Conservation (phyloP, 2,797 vertebrate species). For the Remorina albescens region DNA sequence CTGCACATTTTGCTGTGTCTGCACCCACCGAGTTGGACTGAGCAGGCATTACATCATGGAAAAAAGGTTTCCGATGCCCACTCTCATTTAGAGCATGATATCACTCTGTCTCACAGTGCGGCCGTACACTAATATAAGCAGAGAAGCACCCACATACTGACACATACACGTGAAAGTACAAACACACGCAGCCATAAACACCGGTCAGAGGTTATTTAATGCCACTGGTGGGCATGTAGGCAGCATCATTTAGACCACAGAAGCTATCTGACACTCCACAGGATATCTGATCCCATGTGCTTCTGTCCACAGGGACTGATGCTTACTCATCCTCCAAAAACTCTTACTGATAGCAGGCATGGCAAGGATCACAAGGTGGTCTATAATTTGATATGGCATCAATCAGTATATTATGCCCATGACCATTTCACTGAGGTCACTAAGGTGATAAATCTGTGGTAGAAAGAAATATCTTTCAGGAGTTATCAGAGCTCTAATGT, state of each 20-base stretch:
- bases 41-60: conserved; percentile 80
- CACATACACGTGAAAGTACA: conserved; percentile 27
- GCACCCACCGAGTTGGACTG: conserved; percentile 54
- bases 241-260: conserved; percentile 54
- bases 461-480: conserved; percentile 19
- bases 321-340: conserved; percentile 59
- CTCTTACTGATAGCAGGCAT: conserved; percentile 44
- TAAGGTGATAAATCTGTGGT: conserved; percentile 18
- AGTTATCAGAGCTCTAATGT: conserved; percentile 29
- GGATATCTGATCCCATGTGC: conserved; percentile 53
- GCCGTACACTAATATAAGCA: conserved; percentile 40
- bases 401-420: conserved; percentile 29
- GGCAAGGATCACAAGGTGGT: conserved; percentile 54
- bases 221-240: conserved; percentile 54
- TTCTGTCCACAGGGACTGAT: conserved; percentile 55
- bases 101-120: conserved; percentile 60
- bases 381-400: conserved; percentile 45
- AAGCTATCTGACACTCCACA: conserved; percentile 51
- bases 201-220: conserved; percentile 68
- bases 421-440: conserved; percentile 25
- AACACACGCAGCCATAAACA: conserved; percentile 59
- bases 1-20: conserved; percentile 71
- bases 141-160: conserved; percentile 34
- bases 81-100: conserved; percentile 78
- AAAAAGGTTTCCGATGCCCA: conserved; percentile 64